These are phyloP conservation scores for Lasius platythorax DNA, from an alignment of 2,888 invertebrate species.

Conservation along the genomic window DNA sequence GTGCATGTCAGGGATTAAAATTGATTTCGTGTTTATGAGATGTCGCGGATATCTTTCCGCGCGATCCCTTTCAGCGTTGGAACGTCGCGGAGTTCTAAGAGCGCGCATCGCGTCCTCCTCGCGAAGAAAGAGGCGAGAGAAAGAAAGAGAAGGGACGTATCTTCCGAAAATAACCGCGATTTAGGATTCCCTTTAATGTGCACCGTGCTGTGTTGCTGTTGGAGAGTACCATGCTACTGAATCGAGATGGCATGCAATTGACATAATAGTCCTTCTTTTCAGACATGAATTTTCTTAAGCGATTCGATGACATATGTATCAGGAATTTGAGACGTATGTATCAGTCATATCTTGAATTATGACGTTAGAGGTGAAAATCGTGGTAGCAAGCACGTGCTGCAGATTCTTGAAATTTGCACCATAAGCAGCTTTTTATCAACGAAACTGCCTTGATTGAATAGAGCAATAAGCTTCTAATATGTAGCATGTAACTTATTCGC, in stretches of 20 bases:
- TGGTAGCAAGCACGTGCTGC: not conserved
- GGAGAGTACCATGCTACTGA: not conserved
- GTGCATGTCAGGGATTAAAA: conserved; percentile 77
- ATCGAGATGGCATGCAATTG: not conserved
- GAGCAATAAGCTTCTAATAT: conserved; percentile 1
- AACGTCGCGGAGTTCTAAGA: conserved; percentile 43
- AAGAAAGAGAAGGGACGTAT: conserved; percentile 62
- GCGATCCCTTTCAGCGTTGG: conserved; percentile 57
- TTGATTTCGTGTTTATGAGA: conserved; percentile 83
- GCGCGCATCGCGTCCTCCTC: conserved; percentile 6
- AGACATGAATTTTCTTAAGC: not conserved
- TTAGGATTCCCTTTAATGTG: conserved; percentile 64
- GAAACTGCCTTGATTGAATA: not conserved
- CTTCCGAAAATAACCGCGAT: conserved; percentile 81
- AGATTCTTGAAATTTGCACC: not conserved
- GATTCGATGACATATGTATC: not conserved
- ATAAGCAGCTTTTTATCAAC: not conserved
- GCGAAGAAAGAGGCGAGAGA: not conserved
- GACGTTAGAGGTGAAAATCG: not conserved
- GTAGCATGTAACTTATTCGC: not conserved
- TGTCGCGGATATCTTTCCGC: conserved; percentile 78
- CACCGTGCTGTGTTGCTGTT: not conserved
- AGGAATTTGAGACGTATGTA: not conserved
- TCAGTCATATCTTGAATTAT: conserved; percentile 1
- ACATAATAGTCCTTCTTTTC: not conserved